Evolutionary conservation across 2,797 vertebrate genomes (phyloP), one percentile per base, ranked within the genome.

Genomic region (Rhabdomys pumilio): DNA sequence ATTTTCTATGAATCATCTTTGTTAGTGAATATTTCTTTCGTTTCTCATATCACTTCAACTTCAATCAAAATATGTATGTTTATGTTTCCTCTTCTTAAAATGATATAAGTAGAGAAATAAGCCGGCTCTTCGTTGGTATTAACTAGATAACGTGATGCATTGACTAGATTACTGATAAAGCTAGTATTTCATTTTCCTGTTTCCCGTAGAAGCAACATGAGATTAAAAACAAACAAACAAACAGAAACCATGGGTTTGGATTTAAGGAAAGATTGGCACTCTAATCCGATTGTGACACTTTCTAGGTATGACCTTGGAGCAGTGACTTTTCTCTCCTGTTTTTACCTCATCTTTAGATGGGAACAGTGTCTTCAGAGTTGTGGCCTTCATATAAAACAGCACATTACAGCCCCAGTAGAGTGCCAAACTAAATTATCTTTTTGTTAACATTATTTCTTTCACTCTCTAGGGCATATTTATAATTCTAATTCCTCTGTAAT

Each of bases 381-480:
- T 87, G 50, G 29, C 14, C 65, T 4, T 67, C 53, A 67, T 38
- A 10, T 88, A n/a, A 73, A 57, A 61, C 31, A 63, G 44, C 55
- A 72, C 14, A 22, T 65, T 50, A 44, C 47, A 84, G 57, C 53
- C 31, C 7, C 82, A 14, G 24, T 17, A 50, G 82, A 88, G 34
- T 44, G 69, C 82, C 72, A 83, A 80, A 26, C 41, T 81, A n/a
- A 82, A 26, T 1, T 50, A 8, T 83, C 91, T 84, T 87, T 81
- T 76, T 92, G n/a, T 34, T 47, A 53, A 41, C 69, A 14, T 77
- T 91, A 75, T 44, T 55, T n/a, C 50, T 94, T 96, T 77, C 9
- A 57, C 17, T 86, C 14, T 92, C 75, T 50, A 82, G 50, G 92
- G 63, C 24, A 90, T 63, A 90, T 86, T 87, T 87, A 20, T 96